Percentiles rank a stretch among this genome's conserved stretches.
Conservation (phyloP, 2,113 vertebrate species). For the Sebastes schlegelii region DNA sequence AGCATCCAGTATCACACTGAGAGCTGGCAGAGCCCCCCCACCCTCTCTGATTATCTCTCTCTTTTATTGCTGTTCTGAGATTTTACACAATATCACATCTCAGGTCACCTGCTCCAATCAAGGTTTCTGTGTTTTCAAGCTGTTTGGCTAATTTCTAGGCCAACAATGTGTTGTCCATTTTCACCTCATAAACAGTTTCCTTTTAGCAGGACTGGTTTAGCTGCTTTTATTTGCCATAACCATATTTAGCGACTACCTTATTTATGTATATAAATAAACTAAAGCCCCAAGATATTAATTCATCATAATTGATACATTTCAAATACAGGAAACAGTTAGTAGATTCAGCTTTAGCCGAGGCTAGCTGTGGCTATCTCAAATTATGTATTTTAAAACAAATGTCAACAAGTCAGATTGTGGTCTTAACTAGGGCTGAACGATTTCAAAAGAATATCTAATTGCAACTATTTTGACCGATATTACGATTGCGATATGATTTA, state of each 20-base stretch:
- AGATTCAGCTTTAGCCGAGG: neutral
- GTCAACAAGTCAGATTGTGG: too few species aligned
- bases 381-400: too few species aligned
- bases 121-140: neutral
- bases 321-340: neutral
- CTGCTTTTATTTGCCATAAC: too few species aligned
- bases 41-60: constrained; percentile 8
- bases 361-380: too few species aligned
- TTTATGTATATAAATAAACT: too few species aligned
- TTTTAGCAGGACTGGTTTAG: too few species aligned
- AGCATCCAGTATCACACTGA: constrained; percentile 64
- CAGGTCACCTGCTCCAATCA: constrained; percentile 20
- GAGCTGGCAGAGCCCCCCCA: constrained; percentile 33
- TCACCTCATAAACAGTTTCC: neutral
- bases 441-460: too few species aligned
- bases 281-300: neutral
- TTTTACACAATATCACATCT: constrained; percentile 34
- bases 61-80: constrained; percentile 41
- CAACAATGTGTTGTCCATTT: neutral
- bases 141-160: constrained; percentile 3
- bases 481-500: too few species aligned
- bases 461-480: too few species aligned
- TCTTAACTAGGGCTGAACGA: too few species aligned
- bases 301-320: neutral
- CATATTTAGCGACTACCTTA: too few species aligned